Evolutionary conservation across 1,140 invertebrate species (phyloP).

Genomic region (Bombus polaris): DNA sequence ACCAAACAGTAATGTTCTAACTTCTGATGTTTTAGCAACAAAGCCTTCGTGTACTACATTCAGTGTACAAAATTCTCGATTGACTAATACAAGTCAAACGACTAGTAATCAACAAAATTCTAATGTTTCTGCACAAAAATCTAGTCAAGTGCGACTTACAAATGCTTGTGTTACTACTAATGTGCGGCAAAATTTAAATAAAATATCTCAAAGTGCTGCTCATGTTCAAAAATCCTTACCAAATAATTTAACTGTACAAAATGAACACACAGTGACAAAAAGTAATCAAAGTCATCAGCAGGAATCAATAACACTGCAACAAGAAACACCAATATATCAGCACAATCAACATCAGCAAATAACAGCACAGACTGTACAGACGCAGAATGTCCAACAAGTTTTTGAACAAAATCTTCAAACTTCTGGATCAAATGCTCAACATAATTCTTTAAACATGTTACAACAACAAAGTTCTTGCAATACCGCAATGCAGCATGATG

Average conservation of each 20-base stretch:
- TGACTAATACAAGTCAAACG: slow-evolving; percentile 52
- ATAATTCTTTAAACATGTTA: slow-evolving; percentile 74
- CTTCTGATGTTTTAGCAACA: slow-evolving; percentile 47
- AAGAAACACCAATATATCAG: slow-evolving; percentile 59
- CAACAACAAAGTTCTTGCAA: slow-evolving; percentile 67
- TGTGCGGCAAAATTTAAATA: slow-evolving; percentile 66
- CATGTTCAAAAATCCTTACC: slow-evolving; percentile 75
- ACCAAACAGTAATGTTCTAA: slow-evolving; percentile 48
- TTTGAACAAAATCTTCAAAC: slow-evolving; percentile 78
- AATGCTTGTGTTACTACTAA: slow-evolving; percentile 64
- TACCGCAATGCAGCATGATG: slow-evolving; percentile 63
- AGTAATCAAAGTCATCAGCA: slow-evolving; percentile 60
- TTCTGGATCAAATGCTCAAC: slow-evolving; percentile 68
- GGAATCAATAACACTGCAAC: slow-evolving; percentile 56
- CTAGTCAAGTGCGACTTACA: slow-evolving; percentile 64
- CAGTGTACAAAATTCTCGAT: slow-evolving; percentile 57
- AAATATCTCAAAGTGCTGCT: slow-evolving; percentile 59
- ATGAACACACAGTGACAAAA: slow-evolving; percentile 71
- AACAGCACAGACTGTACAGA: slow-evolving; percentile 77
- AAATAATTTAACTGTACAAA: slow-evolving; percentile 69
- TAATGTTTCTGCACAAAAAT: slow-evolving; percentile 59
- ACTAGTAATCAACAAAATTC: slow-evolving; percentile 62
- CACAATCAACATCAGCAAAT: slow-evolving; percentile 76
- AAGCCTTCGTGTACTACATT: slow-evolving; percentile 55
- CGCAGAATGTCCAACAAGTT: slow-evolving; percentile 78